phyloP scores from a whole-genome alignment of 2,797 vertebrate genomes.

The Ispidina lecontei region DNA sequence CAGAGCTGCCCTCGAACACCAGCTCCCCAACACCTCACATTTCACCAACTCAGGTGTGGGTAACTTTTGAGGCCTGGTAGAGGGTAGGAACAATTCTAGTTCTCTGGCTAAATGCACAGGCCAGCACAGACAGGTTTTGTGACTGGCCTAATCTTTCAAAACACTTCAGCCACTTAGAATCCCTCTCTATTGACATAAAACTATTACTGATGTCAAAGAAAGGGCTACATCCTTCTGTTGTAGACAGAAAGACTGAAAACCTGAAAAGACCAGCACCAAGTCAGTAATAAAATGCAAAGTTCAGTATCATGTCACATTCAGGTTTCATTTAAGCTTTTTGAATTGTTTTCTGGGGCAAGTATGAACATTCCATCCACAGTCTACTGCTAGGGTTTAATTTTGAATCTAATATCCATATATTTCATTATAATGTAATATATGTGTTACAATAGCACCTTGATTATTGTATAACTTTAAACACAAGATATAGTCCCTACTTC shows the following conservation, averaged over 20 bases:
- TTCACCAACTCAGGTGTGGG: background rate
- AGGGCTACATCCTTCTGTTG: background rate
- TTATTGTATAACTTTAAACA: constrained; percentile 18
- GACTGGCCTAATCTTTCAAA: background rate
- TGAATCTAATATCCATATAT: background rate
- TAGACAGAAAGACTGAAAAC: background rate
- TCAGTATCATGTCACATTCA: background rate
- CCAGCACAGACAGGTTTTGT: background rate
- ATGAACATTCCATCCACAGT: background rate
- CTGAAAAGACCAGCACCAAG: background rate
- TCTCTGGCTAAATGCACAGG: background rate
- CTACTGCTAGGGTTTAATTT: constrained; percentile 16
- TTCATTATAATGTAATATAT: background rate
- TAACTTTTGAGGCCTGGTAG: background rate
- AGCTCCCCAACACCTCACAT: background rate
- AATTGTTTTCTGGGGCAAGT: background rate
- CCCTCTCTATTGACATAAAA: background rate
- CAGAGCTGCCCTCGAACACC: background rate
- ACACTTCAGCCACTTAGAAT: background rate
- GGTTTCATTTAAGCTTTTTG: background rate
- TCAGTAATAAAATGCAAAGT: background rate
- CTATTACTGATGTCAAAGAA: background rate
- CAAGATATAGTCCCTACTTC: background rate
- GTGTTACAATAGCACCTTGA: constrained; percentile 51
- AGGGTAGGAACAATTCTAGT: background rate